Percentiles rank a stretch among this genome's conserved stretches.
phyloP scores from a whole-genome alignment of 2,888 invertebrate species.

The Achlya flavicornis region DNA sequence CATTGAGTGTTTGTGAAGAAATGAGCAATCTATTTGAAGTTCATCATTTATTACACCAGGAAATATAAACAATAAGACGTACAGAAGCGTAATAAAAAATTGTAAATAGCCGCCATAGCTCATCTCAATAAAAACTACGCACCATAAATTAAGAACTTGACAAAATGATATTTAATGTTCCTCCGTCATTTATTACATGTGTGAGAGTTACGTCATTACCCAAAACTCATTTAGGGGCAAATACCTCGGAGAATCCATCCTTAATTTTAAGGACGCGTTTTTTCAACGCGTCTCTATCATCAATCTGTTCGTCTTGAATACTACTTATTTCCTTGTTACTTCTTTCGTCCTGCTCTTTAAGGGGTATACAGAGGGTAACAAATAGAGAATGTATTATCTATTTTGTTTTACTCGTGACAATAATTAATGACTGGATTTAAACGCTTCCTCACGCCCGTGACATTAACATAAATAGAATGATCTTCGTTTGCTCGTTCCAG shows the following conservation, averaged over 20 bases:
- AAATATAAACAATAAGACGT: slow-evolving; percentile 63
- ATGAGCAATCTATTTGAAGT: slow-evolving; percentile 29
- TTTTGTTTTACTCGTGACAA: slow-evolving; percentile 82
- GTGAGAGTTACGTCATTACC: slow-evolving; percentile 71
- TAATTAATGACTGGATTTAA: slow-evolving; percentile 84
- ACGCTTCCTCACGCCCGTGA: slow-evolving; percentile 84
- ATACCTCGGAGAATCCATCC: slow-evolving; percentile 65
- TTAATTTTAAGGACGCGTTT: slow-evolving; percentile 76
- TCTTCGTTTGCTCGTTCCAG: slow-evolving; percentile 72
- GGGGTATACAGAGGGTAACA: slow-evolving; percentile 68
- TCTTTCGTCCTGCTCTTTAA: slow-evolving; percentile 76
- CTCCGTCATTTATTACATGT: slow-evolving; percentile 58
- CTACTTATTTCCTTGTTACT: slow-evolving; percentile 75
- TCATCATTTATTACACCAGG: slow-evolving; percentile 42
- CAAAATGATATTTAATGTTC: slow-evolving; percentile 80
- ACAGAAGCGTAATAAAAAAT: slow-evolving; percentile 62
- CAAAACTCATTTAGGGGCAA: slow-evolving; percentile 70
- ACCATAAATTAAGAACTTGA: slow-evolving; percentile 75
- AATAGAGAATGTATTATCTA: slow-evolving; percentile 82
- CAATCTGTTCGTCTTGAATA: slow-evolving; percentile 69
- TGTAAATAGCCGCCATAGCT: slow-evolving; percentile 63
- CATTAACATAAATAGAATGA: slow-evolving; percentile 83
- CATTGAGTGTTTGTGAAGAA: slow-evolving; percentile 9
- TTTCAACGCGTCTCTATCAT: slow-evolving; percentile 71
- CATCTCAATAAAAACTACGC: slow-evolving; percentile 57